Conservation (phyloP, 2,113 vertebrate genomes). For the Aleadryas rufinucha region DNA sequence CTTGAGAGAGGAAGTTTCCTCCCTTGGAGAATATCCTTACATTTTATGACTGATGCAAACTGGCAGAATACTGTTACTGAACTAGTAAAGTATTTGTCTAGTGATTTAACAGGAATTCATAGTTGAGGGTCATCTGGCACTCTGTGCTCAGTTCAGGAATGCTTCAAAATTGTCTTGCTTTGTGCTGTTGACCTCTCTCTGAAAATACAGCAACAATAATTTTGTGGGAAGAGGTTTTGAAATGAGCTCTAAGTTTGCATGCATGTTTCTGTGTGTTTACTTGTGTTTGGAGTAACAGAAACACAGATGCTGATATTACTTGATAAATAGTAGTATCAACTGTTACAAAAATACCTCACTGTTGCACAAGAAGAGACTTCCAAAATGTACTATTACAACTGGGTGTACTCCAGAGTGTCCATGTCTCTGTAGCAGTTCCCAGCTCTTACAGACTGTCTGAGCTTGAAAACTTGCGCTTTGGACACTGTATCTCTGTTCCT, state of each 20-base stretch:
- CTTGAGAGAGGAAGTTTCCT: background rate
- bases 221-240: background rate
- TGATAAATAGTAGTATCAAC: background rate
- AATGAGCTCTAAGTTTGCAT: background rate
- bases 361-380: background rate
- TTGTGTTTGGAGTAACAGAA: background rate
- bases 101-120: background rate
- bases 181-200: background rate
- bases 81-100: background rate
- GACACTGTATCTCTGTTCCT: background rate
- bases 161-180: background rate
- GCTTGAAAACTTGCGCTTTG: background rate
- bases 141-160: background rate
- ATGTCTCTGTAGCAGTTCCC: background rate
- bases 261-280: background rate
- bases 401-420: background rate
- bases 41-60: background rate
- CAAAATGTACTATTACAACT: background rate
- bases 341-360: background rate
- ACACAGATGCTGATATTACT: background rate
- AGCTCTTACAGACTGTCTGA: background rate
- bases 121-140: background rate
- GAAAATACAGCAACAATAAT: background rate
- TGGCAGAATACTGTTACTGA: background rate
- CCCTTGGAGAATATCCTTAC: background rate